Base-by-base conservation (phyloP, 2,797 vertebrate species). In the Mastacembelus armatus region DNA sequence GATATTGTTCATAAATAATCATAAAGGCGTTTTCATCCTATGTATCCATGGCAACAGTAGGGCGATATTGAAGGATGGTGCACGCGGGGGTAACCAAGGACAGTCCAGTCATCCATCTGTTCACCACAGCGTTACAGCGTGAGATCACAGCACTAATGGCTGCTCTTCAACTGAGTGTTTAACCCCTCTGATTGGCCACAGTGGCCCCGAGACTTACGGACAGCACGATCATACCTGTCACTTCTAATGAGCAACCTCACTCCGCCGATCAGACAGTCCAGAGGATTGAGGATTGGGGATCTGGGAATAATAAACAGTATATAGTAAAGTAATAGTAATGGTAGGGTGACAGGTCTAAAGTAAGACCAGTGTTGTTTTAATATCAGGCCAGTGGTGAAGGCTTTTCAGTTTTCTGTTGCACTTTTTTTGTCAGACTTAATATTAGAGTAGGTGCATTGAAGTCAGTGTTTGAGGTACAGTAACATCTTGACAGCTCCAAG, bases 41-140 rank as follows among this genome's bases (percentile, higher is more conserved):
- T 22, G 85, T 83, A 66, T 85, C 87, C 77, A 89, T 87, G 86
- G 85, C 71, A 90, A 88, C 84, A 40, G 56, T 67, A 39, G 49
- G 73, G 42, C 68, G 38, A 56, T 43, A 58, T 71, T 32, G 73
- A 64, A 77, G 56, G 22, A 67, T 15, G 38, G 18, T n/a, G 45
- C 0, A 12, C 2, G 33, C n/a, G 44, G 5, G 3, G 60, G 40
- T 35, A 64, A 66, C 32, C 44, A 71, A 65, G 32, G 57, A 29
- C 19, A 15, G 24, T 33, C 49, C 0, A 42, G 43, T 78, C 67
- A 44, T 62, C 42, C 44, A 38, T 57, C 43, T 55, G 56, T 51
- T 67, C 32, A 9, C 58, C 43, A 45, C 73, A 64, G 19, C 14
- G 32, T 40, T 65, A n/a, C 38, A 33, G 66, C 2, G 27, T 52